Evolutionary conservation across 2,113 vertebrate genomes (phyloP).

Genomic region (Bungarus multicinctus): DNA sequence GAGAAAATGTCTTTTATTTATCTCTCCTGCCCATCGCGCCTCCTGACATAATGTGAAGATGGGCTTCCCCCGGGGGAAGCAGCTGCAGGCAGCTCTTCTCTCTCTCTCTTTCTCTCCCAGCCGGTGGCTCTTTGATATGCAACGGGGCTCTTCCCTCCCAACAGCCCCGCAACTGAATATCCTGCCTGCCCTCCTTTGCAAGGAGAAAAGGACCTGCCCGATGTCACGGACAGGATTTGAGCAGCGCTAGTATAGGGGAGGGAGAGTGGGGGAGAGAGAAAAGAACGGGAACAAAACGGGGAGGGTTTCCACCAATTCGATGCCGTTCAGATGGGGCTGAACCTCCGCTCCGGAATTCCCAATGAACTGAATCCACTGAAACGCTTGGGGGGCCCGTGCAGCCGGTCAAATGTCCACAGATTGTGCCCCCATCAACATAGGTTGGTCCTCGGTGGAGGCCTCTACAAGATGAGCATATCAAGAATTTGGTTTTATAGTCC

Average conservation of each 20-base stretch:
- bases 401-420: neutral
- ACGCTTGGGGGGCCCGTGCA: neutral
- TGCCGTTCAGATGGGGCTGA: neutral
- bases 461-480: neutral
- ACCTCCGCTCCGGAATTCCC: neutral
- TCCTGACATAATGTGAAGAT: neutral
- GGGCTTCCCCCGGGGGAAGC: neutral
- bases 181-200: neutral
- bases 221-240: neutral
- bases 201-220: neutral
- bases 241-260: too few species aligned
- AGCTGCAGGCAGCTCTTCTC: neutral
- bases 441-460: neutral
- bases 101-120: neutral
- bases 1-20: neutral
- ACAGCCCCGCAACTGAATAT: neutral
- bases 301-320: neutral
- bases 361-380: neutral
- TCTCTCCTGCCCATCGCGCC: neutral
- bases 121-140: neutral
- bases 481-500: neutral
- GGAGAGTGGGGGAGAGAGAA: too few species aligned
- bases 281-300: neutral
- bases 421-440: neutral
- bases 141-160: too few species aligned